Conservation (phyloP, 2,797 vertebrate species). For the Sylvia borin region DNA sequence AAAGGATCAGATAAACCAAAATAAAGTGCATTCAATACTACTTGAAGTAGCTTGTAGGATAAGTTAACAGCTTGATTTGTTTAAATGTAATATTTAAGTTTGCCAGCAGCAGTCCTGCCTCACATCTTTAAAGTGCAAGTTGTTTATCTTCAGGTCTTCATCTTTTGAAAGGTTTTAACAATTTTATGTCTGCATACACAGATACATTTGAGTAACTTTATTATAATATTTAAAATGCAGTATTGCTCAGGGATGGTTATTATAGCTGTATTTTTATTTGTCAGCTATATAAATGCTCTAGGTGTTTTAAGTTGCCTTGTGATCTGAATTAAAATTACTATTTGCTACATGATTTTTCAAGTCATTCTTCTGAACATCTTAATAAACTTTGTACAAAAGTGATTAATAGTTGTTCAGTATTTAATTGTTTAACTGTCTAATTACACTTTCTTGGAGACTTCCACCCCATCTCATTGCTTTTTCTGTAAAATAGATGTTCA, state of each 20-base stretch:
- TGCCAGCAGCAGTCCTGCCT: not conserved
- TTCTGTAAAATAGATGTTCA: not conserved
- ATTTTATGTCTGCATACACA: not conserved
- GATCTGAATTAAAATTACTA: not conserved
- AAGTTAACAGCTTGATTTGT: not conserved
- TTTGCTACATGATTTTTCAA: slow-evolving; percentile 12
- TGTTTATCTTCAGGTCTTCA: not conserved
- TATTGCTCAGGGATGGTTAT: slow-evolving; percentile 55
- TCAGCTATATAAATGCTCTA: not conserved
- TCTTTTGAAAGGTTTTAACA: not conserved
- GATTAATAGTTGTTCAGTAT: not conserved
- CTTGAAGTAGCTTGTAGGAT: not conserved
- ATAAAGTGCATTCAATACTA: not conserved
- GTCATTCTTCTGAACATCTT: not conserved
- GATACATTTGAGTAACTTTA: not conserved
- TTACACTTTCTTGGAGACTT: not conserved
- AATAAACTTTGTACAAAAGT: slow-evolving; percentile 58
- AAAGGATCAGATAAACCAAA: not conserved
- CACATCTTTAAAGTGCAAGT: not conserved
- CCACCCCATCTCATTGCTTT: not conserved
- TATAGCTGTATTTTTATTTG: slow-evolving; percentile 15
- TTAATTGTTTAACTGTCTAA: not conserved
- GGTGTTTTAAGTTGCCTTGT: slow-evolving; percentile 26
- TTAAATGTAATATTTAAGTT: not conserved
- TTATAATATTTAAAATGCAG: not conserved